These are phyloP conservation scores for Tragopan temminckii DNA, from an alignment of 2,797 vertebrate genomes.

Conservation along the genomic window DNA sequence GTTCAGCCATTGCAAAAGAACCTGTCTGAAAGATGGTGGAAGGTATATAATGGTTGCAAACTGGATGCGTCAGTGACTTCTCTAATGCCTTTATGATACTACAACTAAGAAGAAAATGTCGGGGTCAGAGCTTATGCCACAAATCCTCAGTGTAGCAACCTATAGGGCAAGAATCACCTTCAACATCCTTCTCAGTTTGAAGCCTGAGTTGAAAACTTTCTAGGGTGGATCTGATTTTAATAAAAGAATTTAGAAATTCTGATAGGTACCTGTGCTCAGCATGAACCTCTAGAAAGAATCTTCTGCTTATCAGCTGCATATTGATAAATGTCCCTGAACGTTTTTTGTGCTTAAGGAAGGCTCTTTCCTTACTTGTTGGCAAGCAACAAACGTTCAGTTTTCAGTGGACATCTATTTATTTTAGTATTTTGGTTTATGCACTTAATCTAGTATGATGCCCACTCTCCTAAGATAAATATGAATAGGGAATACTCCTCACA, in stretches of 20 bases:
- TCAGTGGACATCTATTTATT: neutral
- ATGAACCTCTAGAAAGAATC: neutral
- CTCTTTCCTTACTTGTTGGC: neutral
- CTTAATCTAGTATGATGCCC: neutral
- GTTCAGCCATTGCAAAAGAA: neutral
- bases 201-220: neutral
- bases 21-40: neutral
- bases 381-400: neutral
- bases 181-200: neutral
- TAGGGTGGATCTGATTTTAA: neutral
- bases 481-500: neutral
- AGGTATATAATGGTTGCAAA: neutral
- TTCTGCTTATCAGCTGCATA: neutral
- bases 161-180: neutral
- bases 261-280: no score
- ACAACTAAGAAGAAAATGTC: neutral
- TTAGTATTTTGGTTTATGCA: neutral
- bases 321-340: neutral
- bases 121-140: accelerated
- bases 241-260: neutral
- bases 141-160: neutral
- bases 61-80: neutral
- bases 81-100: neutral
- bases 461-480: neutral
- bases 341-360: neutral